phyloP scores from a whole-genome alignment of 2,113 vertebrate genomes.

The Patagioenas fasciata region DNA sequence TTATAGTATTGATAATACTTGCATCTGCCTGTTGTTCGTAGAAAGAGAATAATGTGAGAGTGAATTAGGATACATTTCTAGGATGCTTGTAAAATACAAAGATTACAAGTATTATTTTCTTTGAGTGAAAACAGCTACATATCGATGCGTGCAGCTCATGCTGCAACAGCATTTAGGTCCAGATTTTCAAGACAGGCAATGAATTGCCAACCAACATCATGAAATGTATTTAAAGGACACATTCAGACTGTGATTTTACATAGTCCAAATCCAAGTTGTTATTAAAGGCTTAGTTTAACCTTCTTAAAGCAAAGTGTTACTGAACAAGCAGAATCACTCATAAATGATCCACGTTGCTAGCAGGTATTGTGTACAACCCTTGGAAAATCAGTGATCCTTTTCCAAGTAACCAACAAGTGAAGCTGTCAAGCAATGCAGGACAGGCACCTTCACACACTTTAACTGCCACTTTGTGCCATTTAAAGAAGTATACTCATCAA shows the following conservation, averaged over 20 bases:
- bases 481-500: background rate
- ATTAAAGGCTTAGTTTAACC: background rate
- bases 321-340: background rate
- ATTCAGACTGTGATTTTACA: background rate
- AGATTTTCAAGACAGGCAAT: background rate
- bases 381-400: background rate
- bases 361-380: background rate
- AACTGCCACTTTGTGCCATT: background rate
- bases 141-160: background rate
- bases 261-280: background rate
- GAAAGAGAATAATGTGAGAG: background rate
- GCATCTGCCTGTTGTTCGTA: accelerated
- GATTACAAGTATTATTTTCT: background rate
- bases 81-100: background rate
- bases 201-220: background rate
- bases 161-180: background rate
- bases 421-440: background rate
- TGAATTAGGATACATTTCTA: background rate
- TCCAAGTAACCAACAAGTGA: background rate
- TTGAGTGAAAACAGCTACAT: background rate
- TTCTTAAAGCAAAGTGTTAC: background rate
- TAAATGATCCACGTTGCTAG: background rate
- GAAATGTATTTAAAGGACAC: background rate
- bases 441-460: background rate
- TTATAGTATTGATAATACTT: background rate